phyloP scores from a whole-genome alignment of 1,140 invertebrate species.

The Halictus rubicundus region DNA sequence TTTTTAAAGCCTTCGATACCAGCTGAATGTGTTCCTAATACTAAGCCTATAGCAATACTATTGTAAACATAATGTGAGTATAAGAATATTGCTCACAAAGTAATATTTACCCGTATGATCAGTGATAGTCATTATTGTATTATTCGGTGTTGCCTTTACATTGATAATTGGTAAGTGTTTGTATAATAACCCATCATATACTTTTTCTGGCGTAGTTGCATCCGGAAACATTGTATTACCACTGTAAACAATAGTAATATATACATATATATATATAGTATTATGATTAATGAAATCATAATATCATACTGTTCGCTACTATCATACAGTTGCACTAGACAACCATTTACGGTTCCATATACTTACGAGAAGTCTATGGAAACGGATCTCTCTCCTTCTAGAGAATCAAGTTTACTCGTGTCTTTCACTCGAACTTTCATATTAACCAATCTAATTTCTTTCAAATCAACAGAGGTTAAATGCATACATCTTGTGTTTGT shows the following conservation, averaged over 20 bases:
- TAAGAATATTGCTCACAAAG: too few relatives aligned
- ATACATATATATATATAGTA: too few relatives aligned
- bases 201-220: neutral
- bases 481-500: neutral
- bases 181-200: slow-evolving; percentile 88
- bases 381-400: neutral
- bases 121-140: slow-evolving; percentile 90
- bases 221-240: neutral
- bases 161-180: slow-evolving; percentile 91
- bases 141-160: slow-evolving; percentile 91
- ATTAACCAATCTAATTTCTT: neutral
- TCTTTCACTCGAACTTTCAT: neutral
- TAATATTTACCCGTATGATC: slow-evolving; percentile 74
- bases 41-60: slow-evolving; percentile 76
- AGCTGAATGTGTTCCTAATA: slow-evolving; percentile 86
- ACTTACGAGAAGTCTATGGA: rapidly evolving
- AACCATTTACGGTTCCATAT: neutral
- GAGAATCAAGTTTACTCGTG: rapidly evolving
- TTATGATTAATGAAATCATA: too few relatives aligned
- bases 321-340: neutral
- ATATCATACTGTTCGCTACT: neutral
- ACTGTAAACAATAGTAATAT: neutral
- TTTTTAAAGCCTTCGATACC: slow-evolving; percentile 97
- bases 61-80: neutral
- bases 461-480: slow-evolving; percentile 17